Percentiles rank a stretch among this genome's conserved stretches.
phyloP scores from a whole-genome alignment of 2,797 vertebrate genomes.

The Lutjanus campechanus region DNA sequence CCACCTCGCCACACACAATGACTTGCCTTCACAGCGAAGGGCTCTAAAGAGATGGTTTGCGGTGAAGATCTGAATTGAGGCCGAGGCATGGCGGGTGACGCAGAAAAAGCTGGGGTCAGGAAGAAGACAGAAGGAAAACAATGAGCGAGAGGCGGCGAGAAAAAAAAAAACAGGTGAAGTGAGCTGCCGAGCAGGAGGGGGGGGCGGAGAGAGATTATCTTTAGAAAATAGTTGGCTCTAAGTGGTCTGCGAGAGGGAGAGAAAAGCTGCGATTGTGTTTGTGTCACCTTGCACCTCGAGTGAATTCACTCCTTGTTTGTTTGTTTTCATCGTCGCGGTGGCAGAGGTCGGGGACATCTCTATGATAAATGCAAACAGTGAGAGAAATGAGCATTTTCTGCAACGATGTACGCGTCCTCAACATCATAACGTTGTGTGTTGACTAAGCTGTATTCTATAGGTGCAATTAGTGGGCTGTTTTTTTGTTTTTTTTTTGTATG shows the following conservation, averaged over 20 bases:
- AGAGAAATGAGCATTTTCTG: neutral
- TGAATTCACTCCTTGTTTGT: conserved; percentile 16
- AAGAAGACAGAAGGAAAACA: conserved; percentile 15
- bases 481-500: neutral
- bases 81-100: neutral
- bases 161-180: neutral
- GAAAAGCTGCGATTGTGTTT: conserved; percentile 21
- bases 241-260: neutral
- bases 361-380: neutral
- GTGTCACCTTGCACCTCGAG: conserved; percentile 21
- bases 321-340: conserved; percentile 1
- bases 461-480: too few relatives aligned
- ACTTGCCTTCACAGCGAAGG: neutral
- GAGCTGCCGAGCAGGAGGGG: neutral
- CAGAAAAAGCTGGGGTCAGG: conserved; percentile 5
- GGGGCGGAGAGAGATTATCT: conserved; percentile 16
- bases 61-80: conserved; percentile 22
- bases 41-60: conserved; percentile 8
- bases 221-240: conserved; percentile 16
- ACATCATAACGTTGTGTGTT: neutral
- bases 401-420: neutral
- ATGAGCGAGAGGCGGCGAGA: neutral
- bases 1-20: neutral
- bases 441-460: neutral
- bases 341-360: conserved; percentile 27